Base-by-base conservation (phyloP, 2,113 vertebrate species). In the Mola mola region DNA sequence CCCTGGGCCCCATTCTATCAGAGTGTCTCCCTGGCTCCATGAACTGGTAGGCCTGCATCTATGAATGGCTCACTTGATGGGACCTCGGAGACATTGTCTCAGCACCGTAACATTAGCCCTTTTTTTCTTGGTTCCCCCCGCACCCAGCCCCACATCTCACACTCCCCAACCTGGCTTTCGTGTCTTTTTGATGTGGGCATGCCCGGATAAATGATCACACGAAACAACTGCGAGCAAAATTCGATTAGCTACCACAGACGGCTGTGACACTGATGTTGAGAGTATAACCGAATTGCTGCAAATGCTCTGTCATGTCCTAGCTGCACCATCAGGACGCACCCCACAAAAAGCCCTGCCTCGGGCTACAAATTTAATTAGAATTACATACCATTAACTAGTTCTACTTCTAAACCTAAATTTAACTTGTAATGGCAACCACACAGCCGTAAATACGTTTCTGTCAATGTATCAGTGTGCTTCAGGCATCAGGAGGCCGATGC, bases 21-120 rank as follows among this genome's bases (percentile, higher is more conserved):
- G 60, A 84, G 85, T 85, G 79, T 85, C 86, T 87, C 70, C 69
- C 85, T 81, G 76, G 84, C 84, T 85, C 70, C 79, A 71, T 76
- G 85, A 86, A 88, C 81, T 75, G 74, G 61, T 66, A 72, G 81
- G 29, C 72, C 78, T 19, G 78, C 72, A 78, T 84, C 71, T 66
- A 90, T 90, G 89, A 90, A 90, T 89, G 87, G 89, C 72, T 88
- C 83, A 79, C 84, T 90, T 90, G 89, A 90, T 90, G 89, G 80
- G 79, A 88, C 84, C 89, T 87, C 84, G 13, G 87, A 90, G 84
- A 90, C 89, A 90, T 89, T 90, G 89, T 90, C 86, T 87, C 83
- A 79, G 71, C 68, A 57, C 59, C 65, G 89, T 90, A 90, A 90
- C 89, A 85, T 88, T 86, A 90, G 87, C 87, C 86, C 64, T 86